Evolutionary conservation across 2,113 vertebrate species (phyloP), one percentile per base, ranked within the genome.

Genomic region (Lucifuga dentata): DNA sequence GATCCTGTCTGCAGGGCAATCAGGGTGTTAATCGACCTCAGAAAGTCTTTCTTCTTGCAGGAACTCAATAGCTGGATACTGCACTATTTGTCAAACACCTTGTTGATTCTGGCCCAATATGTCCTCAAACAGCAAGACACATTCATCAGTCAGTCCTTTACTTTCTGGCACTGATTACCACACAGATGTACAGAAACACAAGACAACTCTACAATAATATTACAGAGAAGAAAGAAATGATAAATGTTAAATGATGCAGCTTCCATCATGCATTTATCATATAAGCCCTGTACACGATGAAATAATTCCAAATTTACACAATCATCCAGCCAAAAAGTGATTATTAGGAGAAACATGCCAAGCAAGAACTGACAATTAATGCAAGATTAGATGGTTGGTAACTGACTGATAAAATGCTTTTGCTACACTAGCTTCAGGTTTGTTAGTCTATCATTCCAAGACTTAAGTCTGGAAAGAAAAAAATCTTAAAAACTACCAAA

Each of bases 121-220:
- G 55, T 69, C 68, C 41, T 66, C 50, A 55, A 64, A 52, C 70
- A 82, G 70, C 72, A 49, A 51, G 75, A 24, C 40, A 76, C 78
- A 83, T 61, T 50, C 76, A 78, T 69, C 72, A 77, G 32, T 81
- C 39, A 23, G 26, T 57, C 58, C 9, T 73, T 60, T 33, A 41
- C 40, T 76, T 44, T 61, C 26, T 68, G 48, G 10, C 1, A 60
- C 23, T 71, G 35, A 12, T 11, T 66, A 5, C 66, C 43, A 5
- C n/a, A 56, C 46, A 72, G 64, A 62, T n/a, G 2, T 21, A 17
- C 66, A 38, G 35, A 20, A 26, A 52, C 59, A 40, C 70, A 53
- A 59, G 55, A 19, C 23, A 20, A n/a, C 43, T 33, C 8, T 5
- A 12, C 3, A 1, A 20, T 13, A 0, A 0, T 23, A 17, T 3